Evolutionary conservation across 2,888 invertebrate genomes (phyloP), one percentile per base, ranked within the genome.

Genomic region (Antitype chi): DNA sequence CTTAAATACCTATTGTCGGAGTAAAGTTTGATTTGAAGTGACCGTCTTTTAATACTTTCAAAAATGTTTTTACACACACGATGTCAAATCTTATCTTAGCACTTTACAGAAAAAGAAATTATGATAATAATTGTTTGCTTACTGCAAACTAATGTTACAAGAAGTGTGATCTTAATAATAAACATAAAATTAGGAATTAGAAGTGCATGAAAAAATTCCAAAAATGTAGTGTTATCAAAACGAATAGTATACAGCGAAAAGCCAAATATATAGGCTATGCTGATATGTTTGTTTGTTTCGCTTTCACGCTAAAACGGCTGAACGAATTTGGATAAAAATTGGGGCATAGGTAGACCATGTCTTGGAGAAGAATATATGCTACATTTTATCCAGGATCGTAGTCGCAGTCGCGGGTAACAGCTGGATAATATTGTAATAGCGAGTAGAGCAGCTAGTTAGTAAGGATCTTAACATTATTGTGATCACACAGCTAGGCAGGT

Each of bases 21-120:
- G 52, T 49, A 47, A 55, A 23, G 15, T 28, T 49, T 28, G 47
- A 70, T 78, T 52, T 55, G 25, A 25, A 57, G 28, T 47, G 69
- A 81, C 70, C 70, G 70, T 28, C 53, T 84, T 80, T 64, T 53
- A 2, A 53, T n/a, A 74, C 85, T 80, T 81, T 85, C 75, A 67
- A 66, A 49, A 67, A 43, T 32, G 57, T 52, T 70, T 79, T n/a
- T 57, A 13, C 25, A 70, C 62, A 55, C n/a, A 70, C 25, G 17
- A 32, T 32, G 11, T 20, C 9, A 32, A 60, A 60, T 60, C 20
- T 1, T 60, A 11, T 0, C 60, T 32, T 60, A 20, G 60, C 32
- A 60, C 20, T 1, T 20, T 28, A 32, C 5, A 60, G 28, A 60
- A 60, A 32, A 20, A 11, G 9, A 20, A 60, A 60, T 20, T 9